Conservation (phyloP, 2,797 vertebrate species). For the Gephyroberyx darwinii region DNA sequence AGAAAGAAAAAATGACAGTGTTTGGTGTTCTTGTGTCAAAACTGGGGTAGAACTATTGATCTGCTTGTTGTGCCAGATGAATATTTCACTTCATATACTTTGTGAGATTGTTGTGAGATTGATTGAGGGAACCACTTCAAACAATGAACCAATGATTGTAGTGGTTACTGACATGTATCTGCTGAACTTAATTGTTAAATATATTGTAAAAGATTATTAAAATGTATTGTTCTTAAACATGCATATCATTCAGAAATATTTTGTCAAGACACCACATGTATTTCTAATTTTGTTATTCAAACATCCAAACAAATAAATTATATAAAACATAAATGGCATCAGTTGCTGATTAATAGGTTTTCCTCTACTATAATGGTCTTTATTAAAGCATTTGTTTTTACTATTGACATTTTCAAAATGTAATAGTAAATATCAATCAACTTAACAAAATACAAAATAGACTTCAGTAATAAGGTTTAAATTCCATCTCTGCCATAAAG, state of each 20-base stretch:
- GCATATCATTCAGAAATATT: neutral
- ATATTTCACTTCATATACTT: neutral
- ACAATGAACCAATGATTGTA: neutral
- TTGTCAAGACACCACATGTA: neutral
- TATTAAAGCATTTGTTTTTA: too few relatives aligned
- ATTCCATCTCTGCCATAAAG: too few relatives aligned
- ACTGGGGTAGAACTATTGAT: neutral
- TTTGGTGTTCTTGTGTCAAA: neutral
- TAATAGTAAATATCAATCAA: too few relatives aligned
- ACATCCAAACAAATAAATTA: neutral
- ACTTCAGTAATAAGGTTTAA: too few relatives aligned
- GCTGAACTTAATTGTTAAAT: conserved; percentile 2
- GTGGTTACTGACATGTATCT: neutral
- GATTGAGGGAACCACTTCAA: neutral
- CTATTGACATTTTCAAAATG: too few relatives aligned
- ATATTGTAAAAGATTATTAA: conserved; percentile 14
- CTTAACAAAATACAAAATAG: too few relatives aligned
- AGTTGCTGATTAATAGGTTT: too few relatives aligned
- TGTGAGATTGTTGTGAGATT: neutral
- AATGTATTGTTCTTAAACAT: conserved; percentile 19
- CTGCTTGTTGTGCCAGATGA: neutral
- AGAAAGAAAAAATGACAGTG: neutral
- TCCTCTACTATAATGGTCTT: too few relatives aligned
- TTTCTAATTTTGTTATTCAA: too few relatives aligned
- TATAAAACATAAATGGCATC: too few relatives aligned